Conservation (phyloP, 1,140 invertebrate genomes). For the Delia radicum region DNA sequence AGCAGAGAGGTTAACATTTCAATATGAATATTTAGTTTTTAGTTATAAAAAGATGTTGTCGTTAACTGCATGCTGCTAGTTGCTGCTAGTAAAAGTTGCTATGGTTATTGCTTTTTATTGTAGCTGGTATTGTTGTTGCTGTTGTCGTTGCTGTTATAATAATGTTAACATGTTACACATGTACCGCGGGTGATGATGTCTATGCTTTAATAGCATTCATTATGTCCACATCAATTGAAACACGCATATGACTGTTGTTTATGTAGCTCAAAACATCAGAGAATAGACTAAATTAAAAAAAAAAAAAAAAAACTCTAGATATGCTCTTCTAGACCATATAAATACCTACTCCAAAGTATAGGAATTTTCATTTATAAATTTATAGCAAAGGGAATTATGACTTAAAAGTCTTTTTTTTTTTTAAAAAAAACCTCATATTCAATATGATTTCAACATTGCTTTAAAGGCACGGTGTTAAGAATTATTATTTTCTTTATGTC, state of each 20-base stretch:
- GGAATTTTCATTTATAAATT: background rate
- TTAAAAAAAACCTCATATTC: no score
- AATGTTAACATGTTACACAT: constrained; percentile 21
- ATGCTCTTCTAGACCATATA: no score
- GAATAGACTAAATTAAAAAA: background rate
- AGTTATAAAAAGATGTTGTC: background rate
- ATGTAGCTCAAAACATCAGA: background rate
- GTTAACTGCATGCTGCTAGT: background rate
- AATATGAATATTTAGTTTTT: constrained; percentile 1
- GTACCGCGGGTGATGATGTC: constrained; percentile 28
- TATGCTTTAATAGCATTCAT: constrained; percentile 30
- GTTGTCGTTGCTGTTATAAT: background rate
- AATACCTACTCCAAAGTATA: no score
- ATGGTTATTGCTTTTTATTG: background rate
- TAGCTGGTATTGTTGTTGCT: background rate
- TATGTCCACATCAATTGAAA: constrained; percentile 28
- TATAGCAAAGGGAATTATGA: background rate
- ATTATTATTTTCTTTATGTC: no score
- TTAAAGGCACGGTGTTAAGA: no score
- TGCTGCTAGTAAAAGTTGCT: background rate
- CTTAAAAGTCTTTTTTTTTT: no score
- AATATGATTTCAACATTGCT: no score
- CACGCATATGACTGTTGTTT: constrained; percentile 21
- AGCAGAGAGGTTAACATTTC: no score
- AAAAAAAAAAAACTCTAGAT: no score